Evolutionary conservation across 1,140 invertebrate genomes (phyloP).

Genomic region (Habropoda laboriosa): DNA sequence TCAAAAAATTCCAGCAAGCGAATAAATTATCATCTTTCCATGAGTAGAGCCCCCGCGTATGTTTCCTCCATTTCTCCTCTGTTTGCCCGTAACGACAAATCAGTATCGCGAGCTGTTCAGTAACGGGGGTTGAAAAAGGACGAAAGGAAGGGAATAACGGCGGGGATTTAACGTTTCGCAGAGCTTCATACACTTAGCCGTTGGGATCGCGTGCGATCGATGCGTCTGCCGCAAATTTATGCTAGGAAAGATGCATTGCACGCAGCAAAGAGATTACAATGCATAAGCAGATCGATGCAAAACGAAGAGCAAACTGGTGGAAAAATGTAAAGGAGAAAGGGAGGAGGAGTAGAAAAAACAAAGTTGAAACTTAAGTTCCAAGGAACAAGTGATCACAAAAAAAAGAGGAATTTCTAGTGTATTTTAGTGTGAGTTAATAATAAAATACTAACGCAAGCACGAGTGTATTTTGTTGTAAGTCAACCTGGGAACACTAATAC

Average conservation of each 20-base stretch:
- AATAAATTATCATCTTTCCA: background rate
- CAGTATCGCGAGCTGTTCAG: background rate
- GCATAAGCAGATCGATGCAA: constrained; percentile 16
- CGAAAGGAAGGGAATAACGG: background rate
- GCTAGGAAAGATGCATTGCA: constrained; percentile 2
- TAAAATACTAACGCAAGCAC: too few species aligned
- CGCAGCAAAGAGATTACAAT: constrained; percentile 13
- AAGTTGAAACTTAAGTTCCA: constrained; percentile 8
- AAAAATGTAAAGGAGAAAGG: background rate
- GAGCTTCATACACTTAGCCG: constrained; percentile 15
- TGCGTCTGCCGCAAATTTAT: constrained; percentile 15
- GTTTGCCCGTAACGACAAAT: background rate
- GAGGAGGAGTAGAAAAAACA: background rate
- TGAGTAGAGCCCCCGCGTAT: background rate
- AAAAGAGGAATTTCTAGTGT: background rate
- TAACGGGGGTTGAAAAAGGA: background rate
- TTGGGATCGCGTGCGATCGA: background rate
- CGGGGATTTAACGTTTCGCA: background rate
- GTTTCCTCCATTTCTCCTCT: background rate
- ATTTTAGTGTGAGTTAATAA: too few species aligned
- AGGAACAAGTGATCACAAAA: background rate
- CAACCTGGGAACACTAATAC: too few species aligned
- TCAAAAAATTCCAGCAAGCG: background rate
- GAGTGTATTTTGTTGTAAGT: too few species aligned
- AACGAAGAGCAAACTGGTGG: background rate